Evolutionary conservation across 2,797 vertebrate genomes (phyloP).

Genomic region (Cyprinodon diabolis): DNA sequence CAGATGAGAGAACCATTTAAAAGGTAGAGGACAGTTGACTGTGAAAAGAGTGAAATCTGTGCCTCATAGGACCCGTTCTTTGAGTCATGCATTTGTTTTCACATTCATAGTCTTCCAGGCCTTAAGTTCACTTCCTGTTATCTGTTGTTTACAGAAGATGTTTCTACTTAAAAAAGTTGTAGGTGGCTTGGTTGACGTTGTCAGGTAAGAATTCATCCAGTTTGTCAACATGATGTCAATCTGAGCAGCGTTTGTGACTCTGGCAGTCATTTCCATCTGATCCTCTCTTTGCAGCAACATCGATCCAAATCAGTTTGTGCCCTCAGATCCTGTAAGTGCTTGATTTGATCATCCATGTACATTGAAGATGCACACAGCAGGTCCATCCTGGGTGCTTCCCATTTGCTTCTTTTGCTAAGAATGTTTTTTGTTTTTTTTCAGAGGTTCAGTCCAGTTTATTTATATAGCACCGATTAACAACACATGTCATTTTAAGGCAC

Average conservation of each 20-base stretch:
- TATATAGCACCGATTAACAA: too few species aligned
- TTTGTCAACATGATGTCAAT: background rate
- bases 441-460: too few species aligned
- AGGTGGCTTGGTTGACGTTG: slow-evolving; percentile 71
- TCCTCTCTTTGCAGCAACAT: slow-evolving; percentile 71
- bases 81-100: too few species aligned
- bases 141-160: slow-evolving; percentile 67
- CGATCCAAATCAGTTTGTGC: slow-evolving; percentile 74
- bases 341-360: background rate
- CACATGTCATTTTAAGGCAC: too few species aligned
- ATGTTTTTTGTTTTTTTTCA: too few species aligned
- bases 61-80: too few species aligned
- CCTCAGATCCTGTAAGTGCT: slow-evolving; percentile 78
- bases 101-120: background rate
- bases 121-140: background rate
- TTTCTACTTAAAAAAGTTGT: slow-evolving; percentile 61
- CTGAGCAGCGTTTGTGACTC: too few species aligned
- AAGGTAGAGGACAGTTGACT: too few species aligned
- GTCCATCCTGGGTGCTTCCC: background rate
- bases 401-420: too few species aligned
- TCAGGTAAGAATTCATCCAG: slow-evolving; percentile 67
- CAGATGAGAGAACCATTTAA: too few species aligned
- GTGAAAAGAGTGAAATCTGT: too few species aligned
- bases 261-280: background rate
- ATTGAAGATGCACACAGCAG: background rate